Conservation (phyloP, 1,140 invertebrate species). For the Acyrthosiphon pisum region DNA sequence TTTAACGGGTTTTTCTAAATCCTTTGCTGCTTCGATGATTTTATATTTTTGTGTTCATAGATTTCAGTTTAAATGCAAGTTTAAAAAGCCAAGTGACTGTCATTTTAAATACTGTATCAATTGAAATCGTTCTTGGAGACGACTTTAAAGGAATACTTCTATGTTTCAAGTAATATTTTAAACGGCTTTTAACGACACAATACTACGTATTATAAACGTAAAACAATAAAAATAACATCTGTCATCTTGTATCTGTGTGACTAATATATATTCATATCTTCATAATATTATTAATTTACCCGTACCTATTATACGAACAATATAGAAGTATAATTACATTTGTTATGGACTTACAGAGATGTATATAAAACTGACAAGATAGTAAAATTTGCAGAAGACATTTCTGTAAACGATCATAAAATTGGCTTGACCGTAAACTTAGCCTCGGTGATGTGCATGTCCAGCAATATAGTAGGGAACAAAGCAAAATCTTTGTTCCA, state of each 20-base stretch:
- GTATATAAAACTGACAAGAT: neutral
- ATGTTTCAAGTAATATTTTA: neutral
- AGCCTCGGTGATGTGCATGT: slow-evolving; percentile 18
- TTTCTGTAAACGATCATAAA: neutral
- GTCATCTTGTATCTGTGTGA: neutral
- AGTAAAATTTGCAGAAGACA: neutral
- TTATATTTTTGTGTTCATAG: neutral
- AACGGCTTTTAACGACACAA: neutral
- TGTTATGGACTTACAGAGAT: neutral
- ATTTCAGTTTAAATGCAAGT: neutral
- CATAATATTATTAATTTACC: neutral
- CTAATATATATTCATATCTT: neutral
- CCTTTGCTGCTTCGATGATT: neutral
- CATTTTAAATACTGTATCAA: neutral
- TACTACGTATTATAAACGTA: neutral
- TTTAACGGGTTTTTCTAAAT: neutral
- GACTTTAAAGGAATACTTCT: neutral
- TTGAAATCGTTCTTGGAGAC: neutral
- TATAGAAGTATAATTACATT: neutral
- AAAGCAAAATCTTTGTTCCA: slow-evolving; percentile 51
- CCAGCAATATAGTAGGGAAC: slow-evolving; percentile 34
- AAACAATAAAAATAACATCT: neutral
- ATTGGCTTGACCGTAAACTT: slow-evolving; percentile 28
- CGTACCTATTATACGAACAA: neutral
- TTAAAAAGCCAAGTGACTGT: neutral